phyloP scores from a whole-genome alignment of 2,797 vertebrate genomes.

The Chaetophractus vellerosus region DNA sequence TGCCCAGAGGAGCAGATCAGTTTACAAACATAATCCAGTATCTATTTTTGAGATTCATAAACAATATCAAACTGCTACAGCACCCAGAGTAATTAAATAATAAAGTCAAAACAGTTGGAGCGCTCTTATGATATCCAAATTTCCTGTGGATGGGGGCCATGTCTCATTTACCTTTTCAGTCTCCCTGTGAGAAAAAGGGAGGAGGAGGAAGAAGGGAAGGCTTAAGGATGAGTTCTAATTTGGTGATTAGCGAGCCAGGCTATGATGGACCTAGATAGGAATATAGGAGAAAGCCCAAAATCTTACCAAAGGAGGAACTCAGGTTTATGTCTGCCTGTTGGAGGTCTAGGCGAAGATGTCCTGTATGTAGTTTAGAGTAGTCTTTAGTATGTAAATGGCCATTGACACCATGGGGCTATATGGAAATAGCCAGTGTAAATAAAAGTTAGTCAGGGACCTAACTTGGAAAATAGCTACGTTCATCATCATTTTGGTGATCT shows the following conservation, averaged over 20 bases:
- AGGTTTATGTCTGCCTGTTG: not conserved
- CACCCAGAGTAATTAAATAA: not conserved
- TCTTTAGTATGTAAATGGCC: not conserved
- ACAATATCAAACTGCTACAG: too few relatives aligned
- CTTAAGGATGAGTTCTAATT: not conserved
- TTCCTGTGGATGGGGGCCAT: not conserved
- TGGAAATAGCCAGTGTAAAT: not conserved
- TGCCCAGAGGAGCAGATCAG: too few relatives aligned
- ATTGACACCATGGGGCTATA: not conserved
- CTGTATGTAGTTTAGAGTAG: not conserved
- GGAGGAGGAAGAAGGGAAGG: too few relatives aligned
- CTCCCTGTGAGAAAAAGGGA: too few relatives aligned
- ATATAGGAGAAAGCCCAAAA: not conserved
- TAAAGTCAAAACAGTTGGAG: not conserved
- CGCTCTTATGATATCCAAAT: not conserved
- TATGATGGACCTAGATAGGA: not conserved
- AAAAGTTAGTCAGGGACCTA: not conserved
- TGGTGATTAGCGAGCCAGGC: not conserved
- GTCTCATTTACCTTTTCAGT: conserved; percentile 25
- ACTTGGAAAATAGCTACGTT: not conserved
- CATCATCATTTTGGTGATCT: not conserved
- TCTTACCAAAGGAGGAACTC: not conserved
- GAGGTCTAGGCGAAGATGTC: not conserved
- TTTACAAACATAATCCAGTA: too few relatives aligned
- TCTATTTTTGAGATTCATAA: too few relatives aligned